phyloP scores from a whole-genome alignment of 2,113 vertebrate species.

The Cebidichthys violaceus region DNA sequence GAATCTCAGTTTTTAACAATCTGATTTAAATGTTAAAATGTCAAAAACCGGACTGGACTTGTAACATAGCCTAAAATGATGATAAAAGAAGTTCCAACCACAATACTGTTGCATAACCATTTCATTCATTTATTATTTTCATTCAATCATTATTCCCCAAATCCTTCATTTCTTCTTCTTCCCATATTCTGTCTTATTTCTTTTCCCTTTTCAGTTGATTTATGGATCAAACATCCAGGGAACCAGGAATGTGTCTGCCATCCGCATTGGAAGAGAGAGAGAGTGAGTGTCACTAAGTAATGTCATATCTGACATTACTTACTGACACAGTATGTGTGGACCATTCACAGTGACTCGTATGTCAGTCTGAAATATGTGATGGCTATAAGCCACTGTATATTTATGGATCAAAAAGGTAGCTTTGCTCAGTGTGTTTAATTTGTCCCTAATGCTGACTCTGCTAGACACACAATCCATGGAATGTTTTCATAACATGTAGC shows the following conservation, averaged over 20 bases:
- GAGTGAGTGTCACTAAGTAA: neutral
- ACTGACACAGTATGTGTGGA: conserved; percentile 87
- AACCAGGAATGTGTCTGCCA: conserved; percentile 89
- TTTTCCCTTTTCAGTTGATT: conserved; percentile 91
- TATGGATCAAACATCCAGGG: conserved; percentile 87
- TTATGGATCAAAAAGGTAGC: conserved; percentile 63
- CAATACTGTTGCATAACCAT: conserved; percentile 29
- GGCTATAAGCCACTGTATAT: conserved; percentile 59
- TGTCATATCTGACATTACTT: conserved; percentile 79
- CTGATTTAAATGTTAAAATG: conserved; percentile 12
- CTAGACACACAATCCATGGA: conserved; percentile 53
- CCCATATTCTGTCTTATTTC: conserved; percentile 83
- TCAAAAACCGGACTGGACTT: neutral
- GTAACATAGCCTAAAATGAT: neutral
- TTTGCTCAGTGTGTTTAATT: conserved; percentile 63
- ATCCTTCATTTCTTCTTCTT: conserved; percentile 51
- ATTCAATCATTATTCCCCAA: conserved; percentile 42
- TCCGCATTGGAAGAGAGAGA: conserved; percentile 88
- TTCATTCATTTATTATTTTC: conserved; percentile 43
- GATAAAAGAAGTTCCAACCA: neutral
- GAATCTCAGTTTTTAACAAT: neutral
- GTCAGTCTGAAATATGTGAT: conserved; percentile 53
- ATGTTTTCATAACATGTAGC: conserved; percentile 55
- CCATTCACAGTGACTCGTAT: conserved; percentile 76
- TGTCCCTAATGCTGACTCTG: conserved; percentile 63